A percentile compares a stretch with the other conserved stretches of the same genome.
These are phyloP conservation scores for Nyctalus aviator DNA, from an alignment of 2,797 vertebrate species.

Conservation along the genomic window DNA sequence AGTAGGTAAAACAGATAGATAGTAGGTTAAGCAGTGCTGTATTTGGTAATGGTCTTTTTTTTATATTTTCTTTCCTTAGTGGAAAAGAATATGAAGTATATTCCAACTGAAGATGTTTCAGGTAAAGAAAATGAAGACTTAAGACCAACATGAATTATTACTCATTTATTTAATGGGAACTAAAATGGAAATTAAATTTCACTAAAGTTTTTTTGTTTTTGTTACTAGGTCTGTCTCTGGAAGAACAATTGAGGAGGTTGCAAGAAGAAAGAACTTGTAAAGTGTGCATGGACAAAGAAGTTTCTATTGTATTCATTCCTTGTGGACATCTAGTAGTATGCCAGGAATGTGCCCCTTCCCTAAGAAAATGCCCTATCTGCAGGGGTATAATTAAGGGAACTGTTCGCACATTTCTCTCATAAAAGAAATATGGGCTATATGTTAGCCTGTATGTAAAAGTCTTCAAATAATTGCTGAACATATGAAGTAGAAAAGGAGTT, in stretches of 20 bases:
- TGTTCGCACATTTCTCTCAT: constrained; percentile 97
- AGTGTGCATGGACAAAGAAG: constrained; percentile 99
- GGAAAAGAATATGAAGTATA: constrained; percentile 88
- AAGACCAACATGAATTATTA: background rate
- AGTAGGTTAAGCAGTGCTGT: background rate
- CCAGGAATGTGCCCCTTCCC: constrained; percentile 96
- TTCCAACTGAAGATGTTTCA: constrained; percentile 88
- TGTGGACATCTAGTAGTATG: constrained; percentile 99
- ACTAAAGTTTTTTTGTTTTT: constrained; percentile 3
- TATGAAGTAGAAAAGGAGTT: constrained; percentile 9
- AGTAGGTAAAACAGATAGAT: background rate
- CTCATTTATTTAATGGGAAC: background rate
- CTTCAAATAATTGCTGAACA: background rate
- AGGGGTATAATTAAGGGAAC: constrained; percentile 98
- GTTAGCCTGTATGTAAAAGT: background rate
- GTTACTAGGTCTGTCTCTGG: constrained; percentile 94
- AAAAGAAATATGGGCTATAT: constrained; percentile 63
- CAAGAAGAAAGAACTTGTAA: constrained; percentile 99
- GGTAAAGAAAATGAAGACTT: constrained; percentile 82
- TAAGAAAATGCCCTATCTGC: constrained; percentile 98
- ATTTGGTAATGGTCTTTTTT: constrained; percentile 58
- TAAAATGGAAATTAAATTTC: constrained; percentile 35
- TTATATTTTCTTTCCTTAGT: constrained; percentile 80
- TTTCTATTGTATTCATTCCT: constrained; percentile 98
- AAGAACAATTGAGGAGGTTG: constrained; percentile 95